Evolutionary conservation across 2,797 vertebrate species (phyloP), one percentile per base, ranked within the genome.

Genomic region (Lindbergichthys nudifrons): DNA sequence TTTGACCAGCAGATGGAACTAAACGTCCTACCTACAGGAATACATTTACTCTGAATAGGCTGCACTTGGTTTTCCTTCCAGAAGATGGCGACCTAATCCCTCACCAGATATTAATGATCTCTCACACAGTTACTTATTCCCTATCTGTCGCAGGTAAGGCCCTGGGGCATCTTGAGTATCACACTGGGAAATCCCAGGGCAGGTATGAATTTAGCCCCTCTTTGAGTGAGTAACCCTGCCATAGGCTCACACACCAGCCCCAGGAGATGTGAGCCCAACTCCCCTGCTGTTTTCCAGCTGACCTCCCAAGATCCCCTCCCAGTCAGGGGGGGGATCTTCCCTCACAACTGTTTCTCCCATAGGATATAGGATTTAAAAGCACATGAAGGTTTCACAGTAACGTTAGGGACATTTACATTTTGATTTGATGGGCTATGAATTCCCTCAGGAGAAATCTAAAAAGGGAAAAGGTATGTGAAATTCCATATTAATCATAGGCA

Each of bases 221-320:
- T 48, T 58, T 70, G 30, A 39, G 59, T 2, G 19, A 61, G 63
- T 63, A 74, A 66, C 65, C 41, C 9, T 56, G 26, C 61, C 2
- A 0, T 2, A 0, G 51, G 42, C 58, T 47, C 60, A 36, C 52
- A 75, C 26, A 36, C 26, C 39, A 1, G 1, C 30, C 41, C 43
- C 58, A 12, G 63, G 71, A 71, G 65, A 76, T 2, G 45, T 46
- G 26, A 65, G 59, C 4, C 61, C 45, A 32, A 3, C 51, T 66
- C 43, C 52, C 65, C 66, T 58, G 61, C 30, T 43, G 71, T 76
- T 87, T 87, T 76, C 64, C 81, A 72, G 61, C 65, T 79, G 77
- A 86, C 79, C 72, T 77, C 58, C 67, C 46, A 6, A 30, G 52
- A 81, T 70, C 80, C 26, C 76, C 54, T 47, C 53, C 43, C 60